Base-by-base conservation (phyloP, 2,113 vertebrate genomes). In the Calyptommatus sinebrachiatus region DNA sequence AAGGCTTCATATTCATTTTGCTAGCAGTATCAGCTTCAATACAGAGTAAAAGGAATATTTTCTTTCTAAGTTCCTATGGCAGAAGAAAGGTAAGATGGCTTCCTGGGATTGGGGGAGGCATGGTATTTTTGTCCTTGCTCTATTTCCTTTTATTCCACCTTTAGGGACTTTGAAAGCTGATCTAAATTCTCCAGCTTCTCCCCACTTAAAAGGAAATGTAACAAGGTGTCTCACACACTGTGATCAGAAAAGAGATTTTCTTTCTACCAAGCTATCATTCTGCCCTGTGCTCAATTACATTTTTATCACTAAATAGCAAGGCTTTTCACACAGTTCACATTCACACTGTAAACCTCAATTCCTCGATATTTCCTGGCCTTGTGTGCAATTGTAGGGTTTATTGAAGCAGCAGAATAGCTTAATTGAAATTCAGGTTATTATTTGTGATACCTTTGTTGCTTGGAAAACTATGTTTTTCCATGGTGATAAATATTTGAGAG, bases 61-160 rank as follows among this genome's bases (percentile, higher is more conserved):
- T 9, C 48, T 29, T 75, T 75, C 72, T 63, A 66, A 24, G 72
- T 18, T 80, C 31, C 46, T 31, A 68, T 4, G 67, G 24, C 29
- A 75, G 66, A 57, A 68, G 46, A 81, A 57, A 75, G 26, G 57
- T 80, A 21, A 28, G 26, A n/a, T 81, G 65, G 72, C 35, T 29
- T 75, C 50, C 50, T 29, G 50, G 5, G 65, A 46, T 1, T 45
- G 5, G 35, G 35, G 35, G 35, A 5, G 5, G 35, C 10, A n/a
- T 61, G 73, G 48, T 31, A 26, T 35, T n/a, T 73, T 78, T 71
- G 62, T 61, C 70, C 68, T 70, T 68, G 48, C 41, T 62, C 81
- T 48, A 21, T 65, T 76, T 76, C 60, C 70, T 76, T 79, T 79
- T 69, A 21, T 73, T 16, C 53, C 53, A 57, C 53, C 18, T 57